Evolutionary conservation across 2,113 vertebrate species (phyloP), one percentile per base, ranked within the genome.

Genomic region (Oreochromis spilurus): DNA sequence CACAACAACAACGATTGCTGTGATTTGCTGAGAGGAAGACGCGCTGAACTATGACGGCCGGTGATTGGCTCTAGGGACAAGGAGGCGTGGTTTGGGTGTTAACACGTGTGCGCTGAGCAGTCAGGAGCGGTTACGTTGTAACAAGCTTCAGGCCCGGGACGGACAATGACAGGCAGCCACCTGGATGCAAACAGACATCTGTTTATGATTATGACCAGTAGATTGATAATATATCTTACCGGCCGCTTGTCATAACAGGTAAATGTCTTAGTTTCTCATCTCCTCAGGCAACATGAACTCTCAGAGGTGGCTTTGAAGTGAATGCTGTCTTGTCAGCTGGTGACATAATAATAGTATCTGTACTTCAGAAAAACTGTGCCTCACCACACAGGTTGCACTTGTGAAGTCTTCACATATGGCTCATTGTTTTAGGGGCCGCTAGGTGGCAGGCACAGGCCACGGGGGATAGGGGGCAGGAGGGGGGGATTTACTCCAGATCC

Each of bases 371-470:
- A 52, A 65, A 60, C 29, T 75, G 6, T 5, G 34, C 21, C 24
- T 65, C 36, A 31, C 24, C 21, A 11, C 81, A 4, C 38, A 38
- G 9, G 3, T 50, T 72, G 45, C 80, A 82, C 82, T 62, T 82
- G 81, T 17, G 16, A 75, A 75, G 24, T 48, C 43, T 48, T 19
- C 43, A 50, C 43, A 75, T 29, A 75, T 75, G 70, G 14, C 26
- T 29, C 70, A 2, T 48, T 75, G 36, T 10, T 54, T 17, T 54
- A 31, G 9, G 34, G 13, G 24, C 91, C 93, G 82, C 92, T 92
- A 94, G 94, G 88, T 83, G 94, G 93, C 92, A 92, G 88, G 12
- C 88, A 88, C 52, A 65, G 70, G 93, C 92, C 83, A 92, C 79
- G 2, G 12, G 89, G 87, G 48, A 77, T 17, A 10, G 65, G 88